Base-by-base conservation (phyloP, 30 jellyfish, hydroid and myxozoan species). In the Aurelia coerulea region DNA sequence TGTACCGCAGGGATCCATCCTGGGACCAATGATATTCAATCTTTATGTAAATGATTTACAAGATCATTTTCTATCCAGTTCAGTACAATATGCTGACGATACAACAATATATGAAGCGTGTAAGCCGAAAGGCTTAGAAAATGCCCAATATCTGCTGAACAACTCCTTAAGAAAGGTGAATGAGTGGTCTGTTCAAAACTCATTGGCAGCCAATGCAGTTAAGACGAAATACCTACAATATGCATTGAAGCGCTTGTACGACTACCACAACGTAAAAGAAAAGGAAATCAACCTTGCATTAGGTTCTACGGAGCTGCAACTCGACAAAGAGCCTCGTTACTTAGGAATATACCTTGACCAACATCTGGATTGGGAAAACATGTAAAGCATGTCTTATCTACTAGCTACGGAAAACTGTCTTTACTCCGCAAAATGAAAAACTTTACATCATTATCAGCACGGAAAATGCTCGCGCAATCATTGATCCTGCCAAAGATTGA, bases 1-100 rank as follows among this genome's bases (percentile, higher is more conserved):
- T 9, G 96, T 87, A 41, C 90, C 96, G 19, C 90, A 76, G 69
- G 90, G 86, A 15, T 74, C 90, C 81, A 77, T 87, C n/a, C 86
- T 87, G 41, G 90, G 96, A 15, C 91, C 95, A 17, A 35, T 86
- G 85, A 42, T 87, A 10, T 87, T 87, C 76, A 76, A 76, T 35
- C 84, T 87, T 34, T 87, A 87, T 78, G 91, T 87, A 17, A 77
- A 74, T 60, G 91, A 63, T 68, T 90, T 87, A 19, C 76, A 74
- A 54, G 80, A 78, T 76, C 65, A 76, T 39, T 58, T 58, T 58
- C 7, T 8, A 58, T 58, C 68, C 68, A 58, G 49, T 37, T 37
- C 49, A 4, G 82, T 77, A 76, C 96, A 87, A 78, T 78, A 87
- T 60, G 90, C 90, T 34, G 96, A 77, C 74, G 90, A 87, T 70